Conservation (phyloP, 2,113 vertebrate genomes). For the Athene noctua region DNA sequence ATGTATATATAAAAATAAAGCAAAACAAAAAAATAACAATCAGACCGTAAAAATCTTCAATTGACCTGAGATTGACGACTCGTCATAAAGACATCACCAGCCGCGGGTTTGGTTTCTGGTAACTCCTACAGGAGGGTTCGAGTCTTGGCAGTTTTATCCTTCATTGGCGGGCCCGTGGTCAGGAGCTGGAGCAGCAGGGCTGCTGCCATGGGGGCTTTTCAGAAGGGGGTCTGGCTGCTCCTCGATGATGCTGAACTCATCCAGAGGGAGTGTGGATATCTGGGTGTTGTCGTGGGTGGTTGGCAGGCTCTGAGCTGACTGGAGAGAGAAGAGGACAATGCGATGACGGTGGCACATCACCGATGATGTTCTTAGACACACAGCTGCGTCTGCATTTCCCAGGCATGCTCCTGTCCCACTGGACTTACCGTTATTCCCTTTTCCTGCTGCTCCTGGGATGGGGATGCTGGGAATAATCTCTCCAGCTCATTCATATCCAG, state of each 20-base stretch:
- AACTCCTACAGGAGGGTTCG: slow-evolving; percentile 27
- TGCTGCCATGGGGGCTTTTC: not conserved
- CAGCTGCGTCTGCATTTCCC: not conserved
- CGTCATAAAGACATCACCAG: slow-evolving; percentile 69
- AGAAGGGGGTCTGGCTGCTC: slow-evolving; percentile 49
- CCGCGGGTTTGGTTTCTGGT: not conserved
- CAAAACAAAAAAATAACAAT: slow-evolving; percentile 76
- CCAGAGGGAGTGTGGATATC: slow-evolving; percentile 80
- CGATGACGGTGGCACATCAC: not conserved
- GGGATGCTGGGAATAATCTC: slow-evolving; percentile 79
- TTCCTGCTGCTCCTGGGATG: slow-evolving; percentile 48
- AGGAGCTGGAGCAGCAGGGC: not conserved
- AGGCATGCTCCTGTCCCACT: not conserved
- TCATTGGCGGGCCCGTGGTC: not conserved
- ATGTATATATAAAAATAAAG: slow-evolving; percentile 70
- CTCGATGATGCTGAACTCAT: slow-evolving; percentile 77
- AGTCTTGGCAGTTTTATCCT: slow-evolving; percentile 61
- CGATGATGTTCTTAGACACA: accelerated
- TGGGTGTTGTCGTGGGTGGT: slow-evolving; percentile 75
- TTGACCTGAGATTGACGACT: slow-evolving; percentile 90
- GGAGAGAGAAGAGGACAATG: not conserved
- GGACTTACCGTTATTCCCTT: slow-evolving; percentile 75
- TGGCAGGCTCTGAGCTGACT: slow-evolving; percentile 54
- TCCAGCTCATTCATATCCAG: slow-evolving; percentile 87
- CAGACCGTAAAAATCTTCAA: slow-evolving; percentile 72